Base-by-base conservation (phyloP, 2,113 vertebrate genomes). In the Neolamprologus brichardi region DNA sequence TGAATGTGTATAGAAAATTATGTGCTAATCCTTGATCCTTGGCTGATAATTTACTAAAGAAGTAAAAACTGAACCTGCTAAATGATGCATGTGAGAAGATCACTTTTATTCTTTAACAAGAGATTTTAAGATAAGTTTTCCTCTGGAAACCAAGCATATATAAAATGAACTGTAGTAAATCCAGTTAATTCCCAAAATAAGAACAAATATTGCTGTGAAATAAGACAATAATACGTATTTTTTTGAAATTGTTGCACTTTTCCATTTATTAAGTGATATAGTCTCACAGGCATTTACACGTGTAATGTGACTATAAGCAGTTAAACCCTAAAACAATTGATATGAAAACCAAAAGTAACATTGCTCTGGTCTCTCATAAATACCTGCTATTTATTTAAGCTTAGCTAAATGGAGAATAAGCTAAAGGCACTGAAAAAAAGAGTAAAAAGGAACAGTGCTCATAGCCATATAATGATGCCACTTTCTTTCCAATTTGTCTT, bases 271-370 rank as follows among this genome's bases (percentile, higher is more conserved):
- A 75, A 46, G 15, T 75, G 15, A 75, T 0, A 75, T 0, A 49
- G 0, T 12, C 1, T 75, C 23, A 75, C 25, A 28, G 10, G 10
- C 10, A 49, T 30, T 77, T 51, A 0, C 15, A 77, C 3, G 3
- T 77, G 72, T n/a, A 77, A 51, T 13, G 44, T 30, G 44, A 51
- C 25, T 77, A 77, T 51, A 77, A 32, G 72, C 72, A 77, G 72
- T 77, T n/a, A 49, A 51, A 77, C 4, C 15, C 72, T 77, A 18
- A n/a, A 77, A 30, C 72, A 77, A 30, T 8, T 49, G 15, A 77
- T 77, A 51, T 49, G 46, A 49, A 49, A 51, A 51, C 3, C 3
- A 18, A 77, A 77, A 77, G 17, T 77, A 30, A 77, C 72, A 51
- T 77, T 77, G 17, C 44, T 77, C 25, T 77, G 15, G 17, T 77